Evolutionary conservation across 2,113 vertebrate genomes (phyloP).

Genomic region (Microtus richardsoni): DNA sequence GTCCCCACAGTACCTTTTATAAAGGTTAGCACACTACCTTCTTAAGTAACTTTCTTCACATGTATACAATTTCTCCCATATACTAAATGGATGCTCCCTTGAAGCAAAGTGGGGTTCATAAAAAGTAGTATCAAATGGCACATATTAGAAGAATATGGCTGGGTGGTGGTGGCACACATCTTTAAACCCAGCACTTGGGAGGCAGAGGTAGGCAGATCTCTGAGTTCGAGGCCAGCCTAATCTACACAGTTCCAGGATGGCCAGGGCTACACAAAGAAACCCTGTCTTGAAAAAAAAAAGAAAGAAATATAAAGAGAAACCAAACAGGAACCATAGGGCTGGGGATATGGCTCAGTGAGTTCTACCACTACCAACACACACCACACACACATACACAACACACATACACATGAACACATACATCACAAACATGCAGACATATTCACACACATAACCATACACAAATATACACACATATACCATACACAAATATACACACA

Average conservation of each 20-base stretch:
- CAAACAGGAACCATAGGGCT: background rate
- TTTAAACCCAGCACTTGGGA: too few species aligned
- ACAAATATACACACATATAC: background rate
- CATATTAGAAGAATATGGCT: background rate
- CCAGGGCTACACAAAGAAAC: too few species aligned
- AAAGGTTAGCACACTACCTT: background rate
- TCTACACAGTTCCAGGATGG: too few species aligned
- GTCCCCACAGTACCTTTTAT: background rate
- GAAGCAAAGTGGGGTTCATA: background rate
- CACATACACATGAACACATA: background rate
- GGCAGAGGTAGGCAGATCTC: too few species aligned
- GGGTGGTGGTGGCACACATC: too few species aligned
- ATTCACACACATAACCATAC: background rate
- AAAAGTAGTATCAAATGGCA: background rate
- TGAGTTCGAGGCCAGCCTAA: too few species aligned
- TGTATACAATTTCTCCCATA: background rate
- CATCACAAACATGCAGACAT: background rate
- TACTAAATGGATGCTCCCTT: slow-evolving; percentile 1
- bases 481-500: background rate
- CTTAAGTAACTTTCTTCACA: background rate
- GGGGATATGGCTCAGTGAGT: background rate
- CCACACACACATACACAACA: background rate
- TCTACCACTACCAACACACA: background rate
- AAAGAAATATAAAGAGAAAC: background rate
- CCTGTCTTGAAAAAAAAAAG: too few species aligned